A percentile compares a stretch with the other conserved stretches of the same genome.
These are phyloP conservation scores for Drosophila affinis DNA, from an alignment of 2,888 invertebrate genomes.

Conservation along the genomic window DNA sequence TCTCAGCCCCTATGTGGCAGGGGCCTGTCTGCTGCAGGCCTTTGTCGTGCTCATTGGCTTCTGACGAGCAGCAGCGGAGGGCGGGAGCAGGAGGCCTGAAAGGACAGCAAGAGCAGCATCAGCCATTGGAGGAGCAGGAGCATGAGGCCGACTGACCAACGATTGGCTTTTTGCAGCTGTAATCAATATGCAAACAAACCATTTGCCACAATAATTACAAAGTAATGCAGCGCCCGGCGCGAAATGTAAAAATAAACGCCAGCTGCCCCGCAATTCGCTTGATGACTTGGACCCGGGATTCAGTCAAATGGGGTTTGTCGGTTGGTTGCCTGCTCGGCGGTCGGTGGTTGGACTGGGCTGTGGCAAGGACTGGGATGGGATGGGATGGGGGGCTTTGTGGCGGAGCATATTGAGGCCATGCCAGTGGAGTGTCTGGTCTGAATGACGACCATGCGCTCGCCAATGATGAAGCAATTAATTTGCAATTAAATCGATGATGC, in stretches of 20 bases:
- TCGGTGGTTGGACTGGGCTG: background rate
- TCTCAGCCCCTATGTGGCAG: conserved; percentile 23
- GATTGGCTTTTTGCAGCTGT: conserved; percentile 74
- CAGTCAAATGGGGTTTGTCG: conserved; percentile 1
- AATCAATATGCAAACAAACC: conserved; percentile 81
- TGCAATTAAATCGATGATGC: conserved; percentile 82
- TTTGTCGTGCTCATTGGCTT: conserved; percentile 20
- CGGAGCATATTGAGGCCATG: conserved; percentile 58
- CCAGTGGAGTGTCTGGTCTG: conserved; percentile 29
- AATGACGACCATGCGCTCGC: conserved; percentile 57
- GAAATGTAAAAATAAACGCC: conserved; percentile 73
- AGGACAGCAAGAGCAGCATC: background rate
- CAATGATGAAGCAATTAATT: conserved; percentile 82
- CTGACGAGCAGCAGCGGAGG: background rate
- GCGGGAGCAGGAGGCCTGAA: background rate
- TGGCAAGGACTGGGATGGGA: conserved; percentile 1
- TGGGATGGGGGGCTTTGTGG: conserved; percentile 32
- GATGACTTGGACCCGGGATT: conserved; percentile 49
- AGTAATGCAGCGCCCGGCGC: conserved; percentile 68
- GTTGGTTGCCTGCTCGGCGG: background rate
- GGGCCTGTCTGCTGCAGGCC: conserved; percentile 24
- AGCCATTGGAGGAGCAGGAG: too few species aligned
- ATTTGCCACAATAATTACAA: conserved; percentile 80
- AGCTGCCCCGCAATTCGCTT: conserved; percentile 56
- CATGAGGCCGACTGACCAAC: conserved; percentile 6